These are phyloP conservation scores for Montipora sp. DNA, from an alignment of 64 coral and sea anemone genomes.

Conservation along the genomic window DNA sequence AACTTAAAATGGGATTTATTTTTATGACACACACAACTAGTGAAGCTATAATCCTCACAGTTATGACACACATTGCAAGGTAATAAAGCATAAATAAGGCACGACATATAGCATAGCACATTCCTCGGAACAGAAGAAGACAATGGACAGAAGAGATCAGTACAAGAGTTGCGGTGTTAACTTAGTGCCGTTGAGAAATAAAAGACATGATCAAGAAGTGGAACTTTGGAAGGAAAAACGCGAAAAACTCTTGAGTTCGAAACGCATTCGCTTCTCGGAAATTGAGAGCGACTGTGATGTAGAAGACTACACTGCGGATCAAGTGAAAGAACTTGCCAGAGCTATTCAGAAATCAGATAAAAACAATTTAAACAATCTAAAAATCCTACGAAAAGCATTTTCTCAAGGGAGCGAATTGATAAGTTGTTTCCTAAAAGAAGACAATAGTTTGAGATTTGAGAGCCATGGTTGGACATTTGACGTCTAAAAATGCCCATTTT, in stretches of 20 bases:
- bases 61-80: too few species aligned
- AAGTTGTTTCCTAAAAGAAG: constrained; percentile 69
- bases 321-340: constrained; percentile 78
- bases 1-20: too few species aligned
- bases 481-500: constrained; percentile 68
- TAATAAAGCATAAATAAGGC: too few species aligned
- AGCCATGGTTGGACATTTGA: constrained; percentile 80
- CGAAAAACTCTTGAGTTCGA: constrained; percentile 87
- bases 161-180: constrained; percentile 69
- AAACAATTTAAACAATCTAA: constrained; percentile 78
- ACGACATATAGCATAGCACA: neutral
- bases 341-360: constrained; percentile 74
- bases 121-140: neutral
- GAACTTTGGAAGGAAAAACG: constrained; percentile 93
- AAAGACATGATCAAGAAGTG: constrained; percentile 70
- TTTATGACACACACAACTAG: too few species aligned
- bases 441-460: constrained; percentile 67
- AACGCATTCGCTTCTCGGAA: constrained; percentile 86
- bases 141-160: constrained; percentile 91
- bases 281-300: constrained; percentile 56
- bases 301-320: constrained; percentile 74
- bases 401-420: constrained; percentile 88
- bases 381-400: constrained; percentile 83
- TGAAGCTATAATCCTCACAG: too few species aligned
- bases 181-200: constrained; percentile 62